Conservation (phyloP, 2,888 invertebrate species). For the Elysia crispata region DNA sequence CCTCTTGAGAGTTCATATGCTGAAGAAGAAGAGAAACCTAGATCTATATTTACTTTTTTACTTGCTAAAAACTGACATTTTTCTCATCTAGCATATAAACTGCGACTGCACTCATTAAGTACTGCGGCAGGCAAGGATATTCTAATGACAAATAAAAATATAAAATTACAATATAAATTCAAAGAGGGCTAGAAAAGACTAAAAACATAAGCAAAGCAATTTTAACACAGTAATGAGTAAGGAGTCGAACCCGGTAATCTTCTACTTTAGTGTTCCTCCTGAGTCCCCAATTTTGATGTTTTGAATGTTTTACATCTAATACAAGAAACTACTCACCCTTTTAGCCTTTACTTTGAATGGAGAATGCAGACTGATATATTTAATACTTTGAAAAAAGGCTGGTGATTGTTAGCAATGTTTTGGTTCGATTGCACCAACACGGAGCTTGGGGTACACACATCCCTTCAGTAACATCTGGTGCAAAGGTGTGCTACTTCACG, state of each 20-base stretch:
- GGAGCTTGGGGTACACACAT: not conserved
- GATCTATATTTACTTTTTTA: not conserved
- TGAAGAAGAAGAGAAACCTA: not conserved
- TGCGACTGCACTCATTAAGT: not conserved
- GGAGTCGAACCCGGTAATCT: too few species aligned
- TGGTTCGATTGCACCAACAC: constrained; percentile 2
- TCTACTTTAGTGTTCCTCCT: too few species aligned
- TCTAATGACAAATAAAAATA: constrained; percentile 6
- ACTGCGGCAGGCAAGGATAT: not conserved
- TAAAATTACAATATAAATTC: not conserved
- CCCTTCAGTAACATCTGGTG: not conserved
- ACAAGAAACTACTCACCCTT: constrained; percentile 2
- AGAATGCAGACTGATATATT: not conserved
- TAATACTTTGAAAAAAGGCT: not conserved
- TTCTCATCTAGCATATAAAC: not conserved
- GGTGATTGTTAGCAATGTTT: not conserved
- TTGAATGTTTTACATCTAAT: not conserved
- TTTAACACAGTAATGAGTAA: too few species aligned
- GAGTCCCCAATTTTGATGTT: not conserved
- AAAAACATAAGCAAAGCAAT: too few species aligned
- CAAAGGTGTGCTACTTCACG: too few species aligned
- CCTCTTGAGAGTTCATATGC: not conserved
- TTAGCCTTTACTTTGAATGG: not conserved
- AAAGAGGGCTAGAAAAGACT: not conserved
- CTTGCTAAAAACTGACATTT: not conserved